A percentile compares a stretch with the other conserved stretches of the same genome.
These are phyloP conservation scores for Andrena minutula DNA, from an alignment of 2,888 invertebrate species.

Conservation along the genomic window DNA sequence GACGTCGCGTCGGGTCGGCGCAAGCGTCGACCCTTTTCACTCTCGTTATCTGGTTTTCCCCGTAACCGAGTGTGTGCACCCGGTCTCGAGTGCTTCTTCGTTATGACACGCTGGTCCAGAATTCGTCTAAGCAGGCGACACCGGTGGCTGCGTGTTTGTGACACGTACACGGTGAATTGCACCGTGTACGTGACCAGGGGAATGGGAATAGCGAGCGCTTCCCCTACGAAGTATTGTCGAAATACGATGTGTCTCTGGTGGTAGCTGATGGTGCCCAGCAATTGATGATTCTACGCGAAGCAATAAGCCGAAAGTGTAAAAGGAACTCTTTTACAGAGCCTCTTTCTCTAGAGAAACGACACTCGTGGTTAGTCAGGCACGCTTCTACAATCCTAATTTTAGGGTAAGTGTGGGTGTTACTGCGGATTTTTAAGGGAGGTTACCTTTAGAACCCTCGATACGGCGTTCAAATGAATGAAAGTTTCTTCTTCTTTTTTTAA, in stretches of 20 bases:
- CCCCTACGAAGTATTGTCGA: not conserved
- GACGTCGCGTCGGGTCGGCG: conserved; percentile 31
- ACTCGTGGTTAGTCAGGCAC: too few species aligned
- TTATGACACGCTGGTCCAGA: conserved; percentile 56
- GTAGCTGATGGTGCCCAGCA: not conserved
- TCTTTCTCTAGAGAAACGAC: too few species aligned
- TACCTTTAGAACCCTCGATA: too few species aligned
- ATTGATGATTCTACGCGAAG: not conserved
- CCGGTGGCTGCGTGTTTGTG: not conserved
- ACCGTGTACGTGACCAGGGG: not conserved
- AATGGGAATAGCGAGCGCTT: not conserved
- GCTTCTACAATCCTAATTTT: too few species aligned
- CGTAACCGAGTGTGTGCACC: conserved; percentile 55
- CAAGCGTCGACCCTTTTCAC: conserved; percentile 68
- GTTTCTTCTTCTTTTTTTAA: too few species aligned
- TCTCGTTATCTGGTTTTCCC: conserved; percentile 64
- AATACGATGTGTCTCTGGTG: not conserved
- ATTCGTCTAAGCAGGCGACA: conserved; percentile 40
- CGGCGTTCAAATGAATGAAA: too few species aligned
- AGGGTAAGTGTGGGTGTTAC: too few species aligned
- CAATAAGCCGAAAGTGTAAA: too few species aligned
- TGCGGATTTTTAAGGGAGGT: too few species aligned
- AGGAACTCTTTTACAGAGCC: too few species aligned
- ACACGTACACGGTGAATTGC: not conserved
- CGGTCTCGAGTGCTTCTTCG: conserved; percentile 49